Percentiles rank a stretch among this genome's conserved stretches.
These are phyloP conservation scores for Catharus bicknelli DNA, from an alignment of 2,113 vertebrate species.

Conservation along the genomic window DNA sequence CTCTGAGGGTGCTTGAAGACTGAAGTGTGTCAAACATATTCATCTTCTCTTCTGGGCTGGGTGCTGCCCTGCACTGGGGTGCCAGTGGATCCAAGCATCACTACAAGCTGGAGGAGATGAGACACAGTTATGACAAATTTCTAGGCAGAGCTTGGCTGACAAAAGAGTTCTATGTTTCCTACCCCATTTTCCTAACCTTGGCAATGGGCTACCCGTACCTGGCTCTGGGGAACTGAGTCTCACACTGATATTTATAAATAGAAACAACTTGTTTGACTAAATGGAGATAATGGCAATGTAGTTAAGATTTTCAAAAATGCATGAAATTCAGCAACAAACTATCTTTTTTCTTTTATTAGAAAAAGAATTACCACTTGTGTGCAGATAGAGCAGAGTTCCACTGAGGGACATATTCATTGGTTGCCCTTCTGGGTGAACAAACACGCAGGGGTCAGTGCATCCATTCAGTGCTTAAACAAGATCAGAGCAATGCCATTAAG, in stretches of 20 bases:
- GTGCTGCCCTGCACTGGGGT: background rate
- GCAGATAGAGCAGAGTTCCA: background rate
- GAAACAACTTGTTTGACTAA: background rate
- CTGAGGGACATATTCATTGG: background rate
- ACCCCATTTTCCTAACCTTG: background rate
- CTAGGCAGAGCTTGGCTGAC: background rate
- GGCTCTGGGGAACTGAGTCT: background rate
- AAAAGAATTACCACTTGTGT: background rate
- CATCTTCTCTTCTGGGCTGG: background rate
- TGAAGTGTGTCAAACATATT: background rate
- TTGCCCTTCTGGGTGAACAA: background rate
- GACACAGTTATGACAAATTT: background rate
- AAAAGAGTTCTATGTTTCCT: background rate
- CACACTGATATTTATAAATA: background rate
- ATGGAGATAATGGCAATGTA: background rate
- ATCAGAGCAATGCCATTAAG: background rate
- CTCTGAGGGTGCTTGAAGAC: background rate
- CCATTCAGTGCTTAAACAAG: background rate
- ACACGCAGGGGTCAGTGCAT: background rate
- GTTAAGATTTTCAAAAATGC: background rate
- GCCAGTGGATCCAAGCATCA: accelerated
- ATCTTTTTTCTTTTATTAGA: background rate
- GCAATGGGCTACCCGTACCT: background rate
- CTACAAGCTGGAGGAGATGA: background rate
- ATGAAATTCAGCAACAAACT: background rate